Evolutionary conservation across 2,113 vertebrate species (phyloP), one percentile per base, ranked within the genome.

Genomic region (Labeo catla): DNA sequence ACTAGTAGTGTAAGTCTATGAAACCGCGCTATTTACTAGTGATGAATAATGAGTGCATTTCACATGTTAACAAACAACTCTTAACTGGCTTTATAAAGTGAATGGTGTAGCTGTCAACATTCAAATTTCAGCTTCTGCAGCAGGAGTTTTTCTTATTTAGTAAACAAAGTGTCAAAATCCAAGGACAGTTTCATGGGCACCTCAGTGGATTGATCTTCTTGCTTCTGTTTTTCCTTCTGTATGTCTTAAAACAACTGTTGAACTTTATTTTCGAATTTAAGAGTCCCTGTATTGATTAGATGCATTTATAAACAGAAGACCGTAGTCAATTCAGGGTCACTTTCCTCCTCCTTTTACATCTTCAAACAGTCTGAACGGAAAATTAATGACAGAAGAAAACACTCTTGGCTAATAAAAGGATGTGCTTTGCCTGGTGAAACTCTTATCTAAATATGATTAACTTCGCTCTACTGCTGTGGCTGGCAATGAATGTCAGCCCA

Each of bases 401-500:
- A 85, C 73, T 88, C 54, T 47, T 36, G 43, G 63, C 85, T 87
- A 85, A 89, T 91, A 86, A 83, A 84, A 88, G 21, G 77, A 84
- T 79, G 70, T 77, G 59, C 61, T 89, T 87, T 87, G 77, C 70
- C 43, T 78, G 76, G 54, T 86, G 73, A 80, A 87, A 63, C 72
- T 76, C 88, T 88, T 89, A 90, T 88, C 81, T 88, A 88, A 88
- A 89, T 88, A 87, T 91, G 77, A 87, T 89, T 89, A 90, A 87
- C 84, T 88, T 61, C 43, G 76, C 83, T 83, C 68, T 78, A 76
- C 76, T 88, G 81, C 76, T 85, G 85, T 76, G 66, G 70, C 59
- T 76, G 76, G 86, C 88, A 85, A 87, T 86, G 88, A 89, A 86
- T 78, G 89, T 86, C 88, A 86, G 77, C 54, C 79, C 63, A 76